Percentiles rank a stretch among this genome's conserved stretches.
These are phyloP conservation scores for Anarrhichthys ocellatus DNA, from an alignment of 2,113 vertebrate genomes.

Conservation along the genomic window DNA sequence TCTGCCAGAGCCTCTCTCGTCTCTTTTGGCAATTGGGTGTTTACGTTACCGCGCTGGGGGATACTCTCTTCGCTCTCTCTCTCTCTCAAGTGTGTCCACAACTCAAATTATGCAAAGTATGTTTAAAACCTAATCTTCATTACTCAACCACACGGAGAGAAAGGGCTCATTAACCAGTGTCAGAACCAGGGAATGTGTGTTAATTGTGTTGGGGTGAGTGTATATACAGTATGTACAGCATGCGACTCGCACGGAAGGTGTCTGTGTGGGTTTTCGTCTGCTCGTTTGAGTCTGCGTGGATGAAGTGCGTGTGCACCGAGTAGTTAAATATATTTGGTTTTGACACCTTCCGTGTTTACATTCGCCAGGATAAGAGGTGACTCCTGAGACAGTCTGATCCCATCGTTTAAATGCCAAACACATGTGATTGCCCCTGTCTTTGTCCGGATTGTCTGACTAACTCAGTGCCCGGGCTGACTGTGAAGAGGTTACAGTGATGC, in stretches of 20 bases:
- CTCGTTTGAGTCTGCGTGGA: no score
- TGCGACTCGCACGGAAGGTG: slow-evolving; percentile 16
- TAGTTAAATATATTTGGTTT: slow-evolving; percentile 66
- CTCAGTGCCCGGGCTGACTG: slow-evolving; percentile 37
- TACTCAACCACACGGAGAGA: slow-evolving; percentile 34
- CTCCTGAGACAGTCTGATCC: slow-evolving; percentile 58
- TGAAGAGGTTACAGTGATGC: slow-evolving; percentile 64
- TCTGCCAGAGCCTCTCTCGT: slow-evolving; percentile 51
- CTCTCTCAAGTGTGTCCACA: slow-evolving; percentile 46
- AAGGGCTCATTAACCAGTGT: slow-evolving; percentile 5
- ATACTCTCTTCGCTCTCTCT: slow-evolving; percentile 46
- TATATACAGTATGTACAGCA: slow-evolving; percentile 18
- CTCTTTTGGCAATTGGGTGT: slow-evolving; percentile 65
- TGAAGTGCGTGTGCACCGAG: slow-evolving; percentile 27
- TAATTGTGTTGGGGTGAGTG: slow-evolving; percentile 12
- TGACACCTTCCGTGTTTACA: slow-evolving; percentile 74
- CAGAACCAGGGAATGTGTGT: slow-evolving; percentile 37
- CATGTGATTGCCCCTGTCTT: slow-evolving; percentile 60
- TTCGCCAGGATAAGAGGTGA: slow-evolving; percentile 65
- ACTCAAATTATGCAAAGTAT: slow-evolving; percentile 64
- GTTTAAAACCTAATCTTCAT: slow-evolving; percentile 74
- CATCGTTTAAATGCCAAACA: slow-evolving; percentile 68
- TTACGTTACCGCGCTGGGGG: slow-evolving; percentile 57
- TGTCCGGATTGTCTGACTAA: slow-evolving; percentile 45
- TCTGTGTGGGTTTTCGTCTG: slow-evolving; percentile 3